Base-by-base conservation (phyloP, 2,888 invertebrate species). In the Ormyrus thymus region DNA sequence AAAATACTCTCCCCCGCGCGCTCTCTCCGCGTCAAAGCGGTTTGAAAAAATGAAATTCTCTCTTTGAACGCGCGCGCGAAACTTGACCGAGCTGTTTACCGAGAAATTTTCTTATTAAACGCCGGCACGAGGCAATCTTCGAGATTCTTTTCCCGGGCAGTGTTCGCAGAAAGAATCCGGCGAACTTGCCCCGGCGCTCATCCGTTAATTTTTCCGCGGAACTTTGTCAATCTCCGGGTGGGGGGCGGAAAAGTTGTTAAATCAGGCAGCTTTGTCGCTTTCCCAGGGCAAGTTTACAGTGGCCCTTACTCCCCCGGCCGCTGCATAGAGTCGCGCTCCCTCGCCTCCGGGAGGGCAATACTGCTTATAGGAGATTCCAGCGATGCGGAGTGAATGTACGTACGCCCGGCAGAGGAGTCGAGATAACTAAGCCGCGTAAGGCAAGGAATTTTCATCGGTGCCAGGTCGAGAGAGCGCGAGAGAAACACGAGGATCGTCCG, bases 181-280 rank as follows among this genome's bases (percentile, higher is more conserved):
- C 29, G 1, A 29, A 29, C 29, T 29, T 29, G n/a, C 29, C 29
- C 29, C 29, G 29, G 29, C 29, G 29, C 29, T 29, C 29, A 29
- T 29, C 29, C 29, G 29, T 29, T n/a, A 29, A 74, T 69, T 76
- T 68, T 76, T 68, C 43, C 8, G n/a, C 56, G 56, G 66, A 78
- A 78, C 78, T 78, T 73, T 68, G 59, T 62, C 77, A 72, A 72
- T 72, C 45, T 29, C 43, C 61, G 45, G 29, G 29, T 2, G 29
- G 3, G 29, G 29, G 29, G 29, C 29, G 29, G 53, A 15, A 50
- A 74, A 74, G 51, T 78, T 64, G 69, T 73, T 69, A 64, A 73
- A 74, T 62, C 73, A 55, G 66, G 46, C 66, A 51, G 69, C 48
- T 11, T 48, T 51, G n/a, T 10, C 29, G 10, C 55, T 45, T 9